phyloP scores from a whole-genome alignment of 2,113 vertebrate genomes.

The Amphiprion ocellaris region DNA sequence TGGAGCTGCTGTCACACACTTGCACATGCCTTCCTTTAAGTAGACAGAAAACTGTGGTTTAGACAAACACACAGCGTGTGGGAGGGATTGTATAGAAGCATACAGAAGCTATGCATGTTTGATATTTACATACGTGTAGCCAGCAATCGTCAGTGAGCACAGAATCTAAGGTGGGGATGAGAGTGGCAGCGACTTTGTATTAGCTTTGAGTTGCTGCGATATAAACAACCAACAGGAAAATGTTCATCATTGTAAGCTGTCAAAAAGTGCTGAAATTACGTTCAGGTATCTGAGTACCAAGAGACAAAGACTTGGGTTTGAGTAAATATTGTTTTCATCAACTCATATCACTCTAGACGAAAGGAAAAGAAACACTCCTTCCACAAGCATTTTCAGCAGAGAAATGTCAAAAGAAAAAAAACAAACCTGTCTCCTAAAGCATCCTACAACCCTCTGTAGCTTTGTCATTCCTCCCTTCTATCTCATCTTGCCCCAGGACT shows the following conservation, averaged over 20 bases:
- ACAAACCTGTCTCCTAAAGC: slow-evolving; percentile 33
- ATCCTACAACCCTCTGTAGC: slow-evolving; percentile 16
- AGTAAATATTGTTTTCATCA: slow-evolving; percentile 1
- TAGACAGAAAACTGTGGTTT: slow-evolving; percentile 18
- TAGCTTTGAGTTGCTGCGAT: neutral
- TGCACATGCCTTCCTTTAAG: slow-evolving; percentile 32
- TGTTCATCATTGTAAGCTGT: neutral
- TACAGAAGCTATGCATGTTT: neutral
- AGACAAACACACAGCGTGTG: neutral
- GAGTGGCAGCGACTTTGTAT: neutral
- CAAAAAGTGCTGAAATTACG: neutral
- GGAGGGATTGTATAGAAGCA: neutral
- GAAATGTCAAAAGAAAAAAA: slow-evolving; percentile 26
- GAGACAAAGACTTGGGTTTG: neutral
- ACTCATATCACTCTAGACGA: neutral
- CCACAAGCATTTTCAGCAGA: neutral
- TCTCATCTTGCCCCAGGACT: slow-evolving; percentile 52
- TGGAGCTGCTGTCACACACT: slow-evolving; percentile 52
- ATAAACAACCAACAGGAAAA: neutral
- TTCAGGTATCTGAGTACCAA: neutral
- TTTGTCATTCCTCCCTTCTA: slow-evolving; percentile 38
- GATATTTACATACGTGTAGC: neutral
- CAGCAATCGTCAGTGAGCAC: neutral
- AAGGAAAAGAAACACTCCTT: neutral
- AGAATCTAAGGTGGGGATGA: neutral